Evolutionary conservation across 1,140 invertebrate genomes (phyloP).

Genomic region (Pinna nobilis): DNA sequence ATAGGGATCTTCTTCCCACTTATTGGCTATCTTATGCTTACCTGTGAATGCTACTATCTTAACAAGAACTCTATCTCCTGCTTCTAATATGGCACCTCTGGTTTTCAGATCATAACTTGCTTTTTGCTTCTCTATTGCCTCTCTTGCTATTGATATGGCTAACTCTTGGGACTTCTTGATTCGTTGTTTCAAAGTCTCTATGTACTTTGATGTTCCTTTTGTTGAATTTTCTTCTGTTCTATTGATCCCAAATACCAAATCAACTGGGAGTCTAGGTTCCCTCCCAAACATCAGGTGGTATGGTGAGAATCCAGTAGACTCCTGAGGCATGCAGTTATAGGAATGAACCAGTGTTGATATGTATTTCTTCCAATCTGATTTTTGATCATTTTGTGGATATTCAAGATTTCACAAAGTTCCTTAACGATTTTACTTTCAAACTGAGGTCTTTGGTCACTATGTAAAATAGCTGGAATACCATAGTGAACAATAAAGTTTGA

Average conservation of each 20-base stretch:
- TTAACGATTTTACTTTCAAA: slow-evolving; percentile 47
- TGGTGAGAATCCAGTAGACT: slow-evolving; percentile 32
- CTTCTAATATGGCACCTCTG: slow-evolving; percentile 5
- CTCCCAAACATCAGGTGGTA: slow-evolving; percentile 40
- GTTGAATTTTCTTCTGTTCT: background rate
- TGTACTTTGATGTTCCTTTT: background rate
- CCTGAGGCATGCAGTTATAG: slow-evolving; percentile 39
- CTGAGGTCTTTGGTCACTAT: slow-evolving; percentile 68
- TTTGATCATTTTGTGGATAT: slow-evolving; percentile 16
- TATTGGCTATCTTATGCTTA: slow-evolving; percentile 37
- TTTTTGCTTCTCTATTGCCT: slow-evolving; percentile 7
- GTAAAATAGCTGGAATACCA: slow-evolving; percentile 68
- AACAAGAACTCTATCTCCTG: slow-evolving; percentile 40
- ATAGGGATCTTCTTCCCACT: slow-evolving; percentile 32
- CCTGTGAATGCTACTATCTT: slow-evolving; percentile 25
- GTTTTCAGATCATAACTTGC: slow-evolving; percentile 15
- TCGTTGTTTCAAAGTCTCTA: slow-evolving; percentile 9
- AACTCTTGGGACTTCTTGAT: slow-evolving; percentile 13
- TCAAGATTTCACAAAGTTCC: slow-evolving; percentile 44
- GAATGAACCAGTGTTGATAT: slow-evolving; percentile 18
- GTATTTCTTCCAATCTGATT: slow-evolving; percentile 28
- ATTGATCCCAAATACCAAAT: slow-evolving; percentile 29
- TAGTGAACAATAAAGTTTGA: slow-evolving; percentile 65
- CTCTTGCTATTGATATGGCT: background rate
- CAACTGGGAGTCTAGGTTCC: slow-evolving; percentile 29